Percentiles rank a stretch among this genome's conserved stretches.
Conservation (phyloP, 2,888 invertebrate genomes). For the Eupithecia dodoneata region DNA sequence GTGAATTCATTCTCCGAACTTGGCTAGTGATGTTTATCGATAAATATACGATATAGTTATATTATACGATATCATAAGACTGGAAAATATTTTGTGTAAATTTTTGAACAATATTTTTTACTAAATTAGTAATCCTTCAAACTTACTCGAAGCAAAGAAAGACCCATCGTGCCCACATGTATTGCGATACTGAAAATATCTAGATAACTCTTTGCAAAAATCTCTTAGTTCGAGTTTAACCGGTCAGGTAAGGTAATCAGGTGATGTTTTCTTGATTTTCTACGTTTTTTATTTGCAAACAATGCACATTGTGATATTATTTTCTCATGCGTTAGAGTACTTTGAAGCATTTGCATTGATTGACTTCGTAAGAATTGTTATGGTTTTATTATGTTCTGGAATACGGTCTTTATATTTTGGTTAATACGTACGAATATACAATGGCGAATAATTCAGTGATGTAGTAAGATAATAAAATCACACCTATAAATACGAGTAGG, state of each 20-base stretch:
- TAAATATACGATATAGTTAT: too few relatives aligned
- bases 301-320: constrained; percentile 48
- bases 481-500: neutral
- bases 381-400: neutral
- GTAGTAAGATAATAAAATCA: neutral
- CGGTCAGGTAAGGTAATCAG: constrained; percentile 59
- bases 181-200: constrained; percentile 48
- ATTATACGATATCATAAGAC: neutral
- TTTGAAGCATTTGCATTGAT: constrained; percentile 18
- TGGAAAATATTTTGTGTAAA: neutral
- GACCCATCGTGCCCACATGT: constrained; percentile 60
- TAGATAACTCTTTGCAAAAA: constrained; percentile 46
- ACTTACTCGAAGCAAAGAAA: constrained; percentile 68
- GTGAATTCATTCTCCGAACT: constrained; percentile 31
- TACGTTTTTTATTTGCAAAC: constrained; percentile 48
- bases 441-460: neutral
- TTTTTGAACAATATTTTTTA: neutral
- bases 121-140: neutral
- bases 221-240: constrained; percentile 55
- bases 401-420: neutral
- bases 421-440: neutral
- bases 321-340: constrained; percentile 40
- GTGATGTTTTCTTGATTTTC: constrained; percentile 45
- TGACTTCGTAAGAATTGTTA: neutral
- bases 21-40: neutral